Conservation (phyloP, 1,140 invertebrate genomes). For the Telenomus remus region DNA sequence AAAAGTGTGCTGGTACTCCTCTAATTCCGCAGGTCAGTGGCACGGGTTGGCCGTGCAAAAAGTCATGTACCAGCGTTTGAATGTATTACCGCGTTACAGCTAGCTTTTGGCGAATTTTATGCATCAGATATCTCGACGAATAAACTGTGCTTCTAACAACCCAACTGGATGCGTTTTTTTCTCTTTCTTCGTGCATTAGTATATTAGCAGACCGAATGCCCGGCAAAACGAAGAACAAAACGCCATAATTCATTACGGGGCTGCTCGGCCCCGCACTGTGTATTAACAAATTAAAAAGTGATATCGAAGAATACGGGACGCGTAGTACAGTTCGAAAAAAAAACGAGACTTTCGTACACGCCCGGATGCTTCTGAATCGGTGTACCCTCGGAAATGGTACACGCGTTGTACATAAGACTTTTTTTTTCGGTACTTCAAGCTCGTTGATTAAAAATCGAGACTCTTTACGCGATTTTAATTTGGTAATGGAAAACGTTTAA, state of each 20-base stretch:
- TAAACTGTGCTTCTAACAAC: slow-evolving; percentile 35
- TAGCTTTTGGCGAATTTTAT: slow-evolving; percentile 32
- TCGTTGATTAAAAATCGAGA: too few relatives aligned
- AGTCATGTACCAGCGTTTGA: slow-evolving; percentile 9
- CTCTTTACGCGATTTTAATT: too few relatives aligned
- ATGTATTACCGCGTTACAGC: slow-evolving; percentile 25
- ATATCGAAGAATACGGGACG: too few relatives aligned
- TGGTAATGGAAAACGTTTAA: too few relatives aligned
- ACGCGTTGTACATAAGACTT: too few relatives aligned
- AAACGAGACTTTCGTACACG: neutral
- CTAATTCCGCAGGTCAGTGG: slow-evolving; percentile 13
- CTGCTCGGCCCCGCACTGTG: slow-evolving; percentile 4
- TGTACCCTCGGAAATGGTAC: too few relatives aligned
- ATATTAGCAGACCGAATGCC: slow-evolving; percentile 19
- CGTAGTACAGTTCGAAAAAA: neutral
- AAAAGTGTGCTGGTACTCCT: slow-evolving; percentile 6
- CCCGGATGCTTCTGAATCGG: neutral
- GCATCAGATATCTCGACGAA: slow-evolving; percentile 31
- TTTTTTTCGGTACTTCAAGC: too few relatives aligned
- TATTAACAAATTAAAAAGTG: slow-evolving; percentile 36
- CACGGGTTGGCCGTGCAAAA: slow-evolving; percentile 1
- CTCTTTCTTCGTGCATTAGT: slow-evolving; percentile 31
- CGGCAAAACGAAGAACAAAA: slow-evolving; percentile 8
- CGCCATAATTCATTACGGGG: slow-evolving; percentile 30
- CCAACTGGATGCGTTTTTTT: slow-evolving; percentile 30